Evolutionary conservation across 2,888 invertebrate genomes (phyloP), one percentile per base, ranked within the genome.

Genomic region (Neoscelio sp.): DNA sequence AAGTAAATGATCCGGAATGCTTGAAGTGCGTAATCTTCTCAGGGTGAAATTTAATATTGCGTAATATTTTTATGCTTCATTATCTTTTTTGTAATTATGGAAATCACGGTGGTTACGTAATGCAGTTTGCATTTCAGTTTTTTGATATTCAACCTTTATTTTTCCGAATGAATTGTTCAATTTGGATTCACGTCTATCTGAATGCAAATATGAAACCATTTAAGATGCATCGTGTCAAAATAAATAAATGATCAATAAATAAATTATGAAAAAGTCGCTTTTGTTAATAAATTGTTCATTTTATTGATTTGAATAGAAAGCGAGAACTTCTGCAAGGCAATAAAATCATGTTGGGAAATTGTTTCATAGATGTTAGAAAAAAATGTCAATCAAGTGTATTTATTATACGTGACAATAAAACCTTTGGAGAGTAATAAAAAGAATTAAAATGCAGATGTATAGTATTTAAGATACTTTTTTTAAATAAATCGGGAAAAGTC

Each of bases 41-140:
- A 23, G 38, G 20, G 40, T 40, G 23, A 38, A 56, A 40, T 40
- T 40, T 13, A 56, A 50, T 8, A 50, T 64, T 50, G 28, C 40
- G 18, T 28, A 48, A 64, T 15, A 33, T 42, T 42, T 58, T 15
- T 58, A 13, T 33, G 30, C 10, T 4, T 12, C 18, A 10, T 12
- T 30, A n/a, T 46, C 35, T 15, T 46, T 62, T 56, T n/a, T 10
- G 23, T 2, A 26, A 17, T 46, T 62, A 62, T 46, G 60, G 46
- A 46, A 62, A 62, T 60, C 20, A 30, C 8, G 15, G 6, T 17
- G 15, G 26, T 46, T 35, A 23, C 28, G 10, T 20, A 33, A 23
- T 10, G 4, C 28, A 15, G 1, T 44, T 60, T 58, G n/a, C 18
- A 10, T 42, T 28, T 8, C 3, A 3, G 17, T 30, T 30, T 40